Conservation (phyloP, 2,797 vertebrate genomes). For the Cyclura pinguis region DNA sequence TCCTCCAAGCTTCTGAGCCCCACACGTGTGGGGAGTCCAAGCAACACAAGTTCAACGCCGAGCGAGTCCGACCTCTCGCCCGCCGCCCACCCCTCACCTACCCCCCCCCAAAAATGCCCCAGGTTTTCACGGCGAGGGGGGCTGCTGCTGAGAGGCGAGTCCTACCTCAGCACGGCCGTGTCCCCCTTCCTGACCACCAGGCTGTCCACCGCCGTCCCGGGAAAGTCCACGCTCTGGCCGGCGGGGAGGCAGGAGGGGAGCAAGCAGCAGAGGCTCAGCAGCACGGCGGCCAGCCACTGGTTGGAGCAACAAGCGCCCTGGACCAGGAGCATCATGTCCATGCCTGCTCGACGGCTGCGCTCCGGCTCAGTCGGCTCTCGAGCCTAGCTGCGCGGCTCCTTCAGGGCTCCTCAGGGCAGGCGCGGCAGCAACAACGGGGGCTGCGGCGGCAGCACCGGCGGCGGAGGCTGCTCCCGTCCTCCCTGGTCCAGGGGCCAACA, state of each 20-base stretch:
- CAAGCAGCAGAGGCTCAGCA: constrained; percentile 95
- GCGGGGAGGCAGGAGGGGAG: constrained; percentile 93
- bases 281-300: constrained; percentile 93
- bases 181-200: constrained; percentile 97
- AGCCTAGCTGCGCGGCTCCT: neutral
- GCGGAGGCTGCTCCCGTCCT: too few species aligned
- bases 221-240: constrained; percentile 93
- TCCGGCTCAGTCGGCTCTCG: constrained; percentile 44
- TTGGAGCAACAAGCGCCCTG: constrained; percentile 94
- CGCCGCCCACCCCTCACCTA: neutral
- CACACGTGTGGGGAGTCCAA: too few species aligned
- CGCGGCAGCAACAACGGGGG: neutral
- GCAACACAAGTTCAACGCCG: too few species aligned
- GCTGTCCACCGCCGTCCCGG: constrained; percentile 88
- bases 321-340: constrained; percentile 95
- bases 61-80: too few species aligned
- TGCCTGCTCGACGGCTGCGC: constrained; percentile 81
- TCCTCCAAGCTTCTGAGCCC: neutral
- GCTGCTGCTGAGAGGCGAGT: constrained; percentile 1
- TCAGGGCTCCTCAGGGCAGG: neutral
- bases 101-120: neutral
- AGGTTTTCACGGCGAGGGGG: neutral
- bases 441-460: too few species aligned
- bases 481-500: too few species aligned
- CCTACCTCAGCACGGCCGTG: constrained; percentile 96